Evolutionary conservation across 2,797 vertebrate genomes (phyloP).

Genomic region (Valencia hispanica): DNA sequence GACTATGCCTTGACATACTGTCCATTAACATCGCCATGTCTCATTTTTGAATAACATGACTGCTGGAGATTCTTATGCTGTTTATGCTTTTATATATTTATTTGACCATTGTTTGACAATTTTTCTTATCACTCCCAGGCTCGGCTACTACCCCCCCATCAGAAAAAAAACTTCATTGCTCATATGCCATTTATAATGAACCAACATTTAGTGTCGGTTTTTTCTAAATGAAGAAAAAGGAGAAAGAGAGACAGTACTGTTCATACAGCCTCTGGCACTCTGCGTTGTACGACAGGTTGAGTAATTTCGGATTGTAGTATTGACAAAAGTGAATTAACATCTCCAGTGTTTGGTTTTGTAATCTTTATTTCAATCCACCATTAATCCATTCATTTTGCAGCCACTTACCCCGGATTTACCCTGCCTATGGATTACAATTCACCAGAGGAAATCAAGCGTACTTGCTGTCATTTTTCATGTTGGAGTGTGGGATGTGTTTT

Average conservation of each 20-base stretch:
- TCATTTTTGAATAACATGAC: not conserved
- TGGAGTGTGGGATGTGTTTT: slow-evolving; percentile 23
- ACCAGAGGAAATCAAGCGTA: not conserved
- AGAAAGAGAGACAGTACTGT: slow-evolving; percentile 3
- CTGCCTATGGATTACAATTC: not conserved
- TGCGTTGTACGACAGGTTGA: slow-evolving; percentile 23
- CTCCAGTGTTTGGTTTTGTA: slow-evolving; percentile 28
- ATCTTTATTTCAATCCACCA: slow-evolving; percentile 19
- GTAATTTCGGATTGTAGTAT: slow-evolving; percentile 36
- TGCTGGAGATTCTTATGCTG: not conserved
- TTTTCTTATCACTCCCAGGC: not conserved
- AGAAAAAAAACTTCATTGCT: not conserved
- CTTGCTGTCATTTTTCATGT: slow-evolving; percentile 9
- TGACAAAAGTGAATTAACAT: slow-evolving; percentile 46
- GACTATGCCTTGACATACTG: too few relatives aligned
- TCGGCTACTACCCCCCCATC: not conserved
- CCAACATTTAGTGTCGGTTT: not conserved
- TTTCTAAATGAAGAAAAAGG: slow-evolving; percentile 17
- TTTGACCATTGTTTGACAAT: not conserved
- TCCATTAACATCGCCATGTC: too few relatives aligned
- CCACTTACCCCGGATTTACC: slow-evolving; percentile 8
- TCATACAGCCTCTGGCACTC: slow-evolving; percentile 26
- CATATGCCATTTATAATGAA: not conserved
- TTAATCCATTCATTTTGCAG: slow-evolving; percentile 24
- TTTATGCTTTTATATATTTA: not conserved